These are phyloP conservation scores for Atlantisia rogersi DNA, from an alignment of 2,113 vertebrate species.

Conservation along the genomic window DNA sequence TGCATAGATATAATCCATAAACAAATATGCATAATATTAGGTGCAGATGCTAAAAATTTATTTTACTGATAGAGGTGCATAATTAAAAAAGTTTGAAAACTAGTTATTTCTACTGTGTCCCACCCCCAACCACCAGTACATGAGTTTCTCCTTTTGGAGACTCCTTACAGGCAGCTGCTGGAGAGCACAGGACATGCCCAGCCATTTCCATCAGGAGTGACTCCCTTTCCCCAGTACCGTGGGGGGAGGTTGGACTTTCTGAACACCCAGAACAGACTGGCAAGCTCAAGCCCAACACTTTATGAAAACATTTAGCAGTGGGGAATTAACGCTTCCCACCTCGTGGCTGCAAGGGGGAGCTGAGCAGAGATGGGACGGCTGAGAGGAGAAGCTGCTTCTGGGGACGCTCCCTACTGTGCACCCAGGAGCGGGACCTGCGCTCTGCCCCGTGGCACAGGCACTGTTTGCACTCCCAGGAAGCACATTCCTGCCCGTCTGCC, in stretches of 20 bases:
- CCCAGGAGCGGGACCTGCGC: not conserved
- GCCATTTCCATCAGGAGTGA: accelerated
- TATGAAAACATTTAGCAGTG: not conserved
- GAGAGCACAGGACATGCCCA: not conserved
- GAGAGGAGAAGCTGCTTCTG: not conserved
- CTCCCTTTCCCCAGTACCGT: not conserved
- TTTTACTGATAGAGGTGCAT: not conserved
- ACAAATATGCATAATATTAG: too few species aligned
- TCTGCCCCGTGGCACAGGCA: not conserved
- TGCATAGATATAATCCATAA: accelerated
- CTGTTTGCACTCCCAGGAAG: not conserved
- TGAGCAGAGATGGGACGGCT: not conserved
- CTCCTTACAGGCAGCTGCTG: not conserved
- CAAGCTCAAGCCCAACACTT: not conserved
- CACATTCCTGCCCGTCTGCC: not conserved
- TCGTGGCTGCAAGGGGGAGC: not conserved
- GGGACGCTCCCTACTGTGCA: accelerated
- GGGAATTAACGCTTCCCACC: not conserved
- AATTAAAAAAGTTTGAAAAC: not conserved
- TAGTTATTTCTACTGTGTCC: not conserved
- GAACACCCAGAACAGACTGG: not conserved
- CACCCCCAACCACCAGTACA: not conserved
- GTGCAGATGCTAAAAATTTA: accelerated
- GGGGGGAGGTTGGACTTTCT: not conserved
- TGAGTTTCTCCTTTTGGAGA: not conserved